Evolutionary conservation across 1,140 invertebrate species (phyloP).

Genomic region (Heliothis subflexa): DNA sequence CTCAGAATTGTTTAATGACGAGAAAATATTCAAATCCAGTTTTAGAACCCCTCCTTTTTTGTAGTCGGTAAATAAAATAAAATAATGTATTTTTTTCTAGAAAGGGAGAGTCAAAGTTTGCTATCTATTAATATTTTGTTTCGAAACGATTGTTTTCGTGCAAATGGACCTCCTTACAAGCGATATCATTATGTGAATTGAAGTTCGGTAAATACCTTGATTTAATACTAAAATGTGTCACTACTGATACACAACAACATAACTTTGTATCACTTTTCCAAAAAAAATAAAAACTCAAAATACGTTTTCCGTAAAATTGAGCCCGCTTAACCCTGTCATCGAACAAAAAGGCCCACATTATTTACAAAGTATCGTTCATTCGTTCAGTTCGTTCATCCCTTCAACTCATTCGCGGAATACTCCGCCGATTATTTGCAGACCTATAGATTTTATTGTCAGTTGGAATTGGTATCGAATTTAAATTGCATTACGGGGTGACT

Average conservation of each 20-base stretch:
- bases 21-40: too few relatives aligned
- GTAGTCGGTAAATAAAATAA: too few relatives aligned
- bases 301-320: background rate
- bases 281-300: background rate
- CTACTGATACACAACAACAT: background rate
- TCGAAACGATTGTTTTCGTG: too few relatives aligned
- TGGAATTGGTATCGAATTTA: constrained; percentile 50
- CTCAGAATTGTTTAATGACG: too few relatives aligned
- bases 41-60: too few relatives aligned
- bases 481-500: background rate
- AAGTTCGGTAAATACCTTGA: too few relatives aligned
- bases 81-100: too few relatives aligned
- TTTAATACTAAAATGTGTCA: too few relatives aligned
- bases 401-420: constrained; percentile 36
- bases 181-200: too few relatives aligned
- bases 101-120: too few relatives aligned
- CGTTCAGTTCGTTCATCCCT: constrained; percentile 40
- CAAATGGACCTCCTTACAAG: too few relatives aligned
- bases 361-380: constrained; percentile 35
- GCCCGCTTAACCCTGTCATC: constrained; percentile 11
- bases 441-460: constrained; percentile 49
- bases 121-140: too few relatives aligned
- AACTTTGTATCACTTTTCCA: background rate
- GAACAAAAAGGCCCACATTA: constrained; percentile 23
- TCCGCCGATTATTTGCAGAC: constrained; percentile 48